These are phyloP conservation scores for Thysanoteuthis rhombus DNA, from an alignment of 2,888 invertebrate species.

Conservation along the genomic window DNA sequence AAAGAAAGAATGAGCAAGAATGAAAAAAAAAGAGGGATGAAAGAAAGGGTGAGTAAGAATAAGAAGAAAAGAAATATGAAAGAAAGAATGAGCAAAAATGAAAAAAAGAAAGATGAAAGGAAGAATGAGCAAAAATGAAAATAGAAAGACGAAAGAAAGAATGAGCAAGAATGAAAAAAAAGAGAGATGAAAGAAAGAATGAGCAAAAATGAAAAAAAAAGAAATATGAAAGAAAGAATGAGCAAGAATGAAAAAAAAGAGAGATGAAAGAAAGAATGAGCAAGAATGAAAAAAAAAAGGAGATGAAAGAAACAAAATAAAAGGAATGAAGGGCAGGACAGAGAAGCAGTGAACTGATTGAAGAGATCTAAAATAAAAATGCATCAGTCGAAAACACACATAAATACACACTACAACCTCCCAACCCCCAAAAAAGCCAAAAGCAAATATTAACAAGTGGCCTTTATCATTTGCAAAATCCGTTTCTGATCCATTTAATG, in stretches of 20 bases:
- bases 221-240: background rate
- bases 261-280: too few species aligned
- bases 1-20: too few species aligned
- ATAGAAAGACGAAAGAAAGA: background rate
- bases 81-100: too few species aligned
- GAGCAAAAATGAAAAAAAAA: too few species aligned
- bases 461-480: background rate
- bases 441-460: background rate
- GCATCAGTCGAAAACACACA: background rate
- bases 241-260: background rate
- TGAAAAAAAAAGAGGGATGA: too few species aligned
- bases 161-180: too few species aligned
- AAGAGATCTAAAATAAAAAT: too few species aligned
- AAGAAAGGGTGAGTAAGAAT: too few species aligned
- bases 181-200: too few species aligned
- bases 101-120: background rate
- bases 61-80: too few species aligned
- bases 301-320: background rate
- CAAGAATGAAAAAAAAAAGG: background rate
- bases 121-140: background rate
- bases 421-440: background rate
- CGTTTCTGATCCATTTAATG: conserved; percentile 12
- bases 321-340: too few species aligned
- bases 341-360: too few species aligned
- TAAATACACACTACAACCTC: background rate